Base-by-base conservation (phyloP, 2,888 invertebrate species). In the Philereme transversata region DNA sequence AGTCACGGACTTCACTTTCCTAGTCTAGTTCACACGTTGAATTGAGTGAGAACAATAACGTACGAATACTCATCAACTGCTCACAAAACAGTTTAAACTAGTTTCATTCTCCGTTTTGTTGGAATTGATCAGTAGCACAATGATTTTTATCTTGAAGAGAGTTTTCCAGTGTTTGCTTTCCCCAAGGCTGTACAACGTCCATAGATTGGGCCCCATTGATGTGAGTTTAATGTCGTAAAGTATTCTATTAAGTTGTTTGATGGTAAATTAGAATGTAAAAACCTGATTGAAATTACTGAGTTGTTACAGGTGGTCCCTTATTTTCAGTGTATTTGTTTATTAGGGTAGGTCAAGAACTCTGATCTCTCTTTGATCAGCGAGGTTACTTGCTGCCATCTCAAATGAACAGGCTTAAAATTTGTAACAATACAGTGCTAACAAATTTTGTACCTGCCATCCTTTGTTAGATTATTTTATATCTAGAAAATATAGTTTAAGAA, bases 121-220 rank as follows among this genome's bases (percentile, higher is more conserved):
- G 22, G 22, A 22, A 22, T 22, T 22, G 22, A 22, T 22, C 7
- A 40, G 40, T 8, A n/a, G 7, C 40, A 38, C 8, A 0, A 68
- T 68, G 65, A 41, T 66, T 40, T 7, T 52, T n/a, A 78, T 84
- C 51, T 81, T 95, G 73, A 93, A 89, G 80, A 82, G 92, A 65
- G 77, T 94, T 67, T 94, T 93, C 93, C 93, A 94, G 74, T 96
- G 95, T 79, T 86, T 96, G 70, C 94, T 96, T 78, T 94, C 95
- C 5, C 97, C 97, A 9, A 94, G 94, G 74, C 87, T 97, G 40
- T 95, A 94, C 72, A 95, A 95, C 90, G 93, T 96, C 71, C 95
- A 96, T 77, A 93, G 94, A 65, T 92, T 94, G 83, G 93, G 93
- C 51, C 84, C 93, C n/a, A 76, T 90, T 46, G 93, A 95, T 79